phyloP scores from a whole-genome alignment of 2,797 vertebrate genomes.

The Acanthurus lineatus region DNA sequence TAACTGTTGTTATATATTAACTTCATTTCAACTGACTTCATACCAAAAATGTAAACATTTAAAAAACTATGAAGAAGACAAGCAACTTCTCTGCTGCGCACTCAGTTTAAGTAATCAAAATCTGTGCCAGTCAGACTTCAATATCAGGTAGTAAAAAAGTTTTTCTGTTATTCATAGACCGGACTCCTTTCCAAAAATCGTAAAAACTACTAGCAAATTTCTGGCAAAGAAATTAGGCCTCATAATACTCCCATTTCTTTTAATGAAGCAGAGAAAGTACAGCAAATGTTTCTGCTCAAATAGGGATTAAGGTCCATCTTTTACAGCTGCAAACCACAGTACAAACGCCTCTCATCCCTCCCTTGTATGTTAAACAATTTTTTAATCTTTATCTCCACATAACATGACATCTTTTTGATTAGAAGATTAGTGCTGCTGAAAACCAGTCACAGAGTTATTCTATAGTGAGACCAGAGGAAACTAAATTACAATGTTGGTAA shows the following conservation, averaged over 20 bases:
- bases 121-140: neutral
- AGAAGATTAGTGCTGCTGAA: neutral
- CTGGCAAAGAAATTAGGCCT: neutral
- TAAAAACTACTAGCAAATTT: neutral
- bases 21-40: neutral
- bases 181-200: neutral
- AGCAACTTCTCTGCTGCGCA: neutral
- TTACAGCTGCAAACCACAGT: neutral
- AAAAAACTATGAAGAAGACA: neutral
- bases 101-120: neutral
- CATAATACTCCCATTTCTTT: neutral
- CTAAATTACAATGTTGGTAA: neutral
- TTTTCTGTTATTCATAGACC: neutral
- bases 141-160: conserved; percentile 2
- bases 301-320: neutral
- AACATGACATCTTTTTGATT: neutral
- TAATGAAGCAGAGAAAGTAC: neutral
- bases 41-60: neutral
- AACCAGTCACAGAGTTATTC: no score
- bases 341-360: neutral
- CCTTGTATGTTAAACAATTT: neutral
- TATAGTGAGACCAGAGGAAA: neutral
- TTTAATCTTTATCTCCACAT: neutral
- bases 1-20: neutral
- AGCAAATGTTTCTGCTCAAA: conserved; percentile 7